Evolutionary conservation across 1,140 invertebrate species (phyloP).

Genomic region (Aphis gossypii): DNA sequence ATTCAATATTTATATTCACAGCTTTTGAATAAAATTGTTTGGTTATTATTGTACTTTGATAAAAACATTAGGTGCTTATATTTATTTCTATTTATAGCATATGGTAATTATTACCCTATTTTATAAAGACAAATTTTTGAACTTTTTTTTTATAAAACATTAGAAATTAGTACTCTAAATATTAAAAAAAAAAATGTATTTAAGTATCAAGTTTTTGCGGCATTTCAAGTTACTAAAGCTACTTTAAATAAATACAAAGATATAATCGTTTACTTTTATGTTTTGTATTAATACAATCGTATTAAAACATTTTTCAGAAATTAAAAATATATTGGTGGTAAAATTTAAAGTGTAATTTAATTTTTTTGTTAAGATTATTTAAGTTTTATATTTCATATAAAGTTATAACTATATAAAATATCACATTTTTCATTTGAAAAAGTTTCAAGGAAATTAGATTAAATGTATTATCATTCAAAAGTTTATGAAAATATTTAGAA

Average conservation of each 20-base stretch:
- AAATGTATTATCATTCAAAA: no score
- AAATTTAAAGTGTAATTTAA: neutral
- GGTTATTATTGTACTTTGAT: neutral
- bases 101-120: neutral
- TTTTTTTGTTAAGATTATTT: neutral
- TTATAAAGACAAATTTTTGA: neutral
- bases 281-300: neutral
- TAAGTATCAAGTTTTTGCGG: neutral
- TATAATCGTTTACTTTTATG: neutral
- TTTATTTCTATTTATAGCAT: no score
- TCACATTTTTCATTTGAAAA: neutral
- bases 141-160: neutral
- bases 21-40: neutral
- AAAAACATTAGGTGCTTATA: neutral
- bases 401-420: neutral
- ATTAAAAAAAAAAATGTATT: neutral
- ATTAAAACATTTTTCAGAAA: neutral
- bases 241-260: neutral
- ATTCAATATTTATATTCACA: neutral
- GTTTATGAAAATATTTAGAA: no score
- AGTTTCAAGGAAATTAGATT: no score
- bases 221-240: neutral
- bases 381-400: neutral
- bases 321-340: neutral
- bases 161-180: neutral